Base-by-base conservation (phyloP, 1,140 invertebrate species). In the Medauroidea extradentata region DNA sequence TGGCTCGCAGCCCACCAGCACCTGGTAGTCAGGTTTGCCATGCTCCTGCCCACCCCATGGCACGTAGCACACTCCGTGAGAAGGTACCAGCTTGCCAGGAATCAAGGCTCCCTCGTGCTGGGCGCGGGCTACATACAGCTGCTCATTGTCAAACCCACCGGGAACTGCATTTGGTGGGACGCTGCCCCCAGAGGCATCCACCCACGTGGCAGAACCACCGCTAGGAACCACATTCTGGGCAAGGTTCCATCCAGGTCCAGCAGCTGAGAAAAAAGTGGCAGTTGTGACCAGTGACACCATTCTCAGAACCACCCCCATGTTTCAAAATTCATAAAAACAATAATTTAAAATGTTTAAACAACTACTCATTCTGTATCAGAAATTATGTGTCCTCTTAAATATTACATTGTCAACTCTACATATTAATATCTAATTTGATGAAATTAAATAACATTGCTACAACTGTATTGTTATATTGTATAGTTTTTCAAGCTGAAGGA, bases 21-120 rank as follows among this genome's bases (percentile, higher is more conserved):
- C 83, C 77, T 93, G 85, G 68, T 92, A 94, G 50, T 88, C 79
- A 16, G 71, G 63, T 64, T 88, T 86, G 38, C 81, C 82, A 65
- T 91, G 87, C 70, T 93, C 90, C 14, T 72, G 73, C 27, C 90
- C 89, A 9, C 89, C 89, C 86, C 87, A 93, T 14, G 89, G 73
- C 0, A 93, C 71, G 67, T 91, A 94, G 63, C 83, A 84, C 7
- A 85, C 83, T 9, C 83, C 82, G 66, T 92, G 88, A 2, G 84
- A 83, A 0, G 83, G 78, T 41, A 85, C 79, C 7, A 89, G 73
- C 74, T 94, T 94, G 34, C 91, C 91, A 59, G 90, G 90, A 62
- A 92, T 78, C 4, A 89, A 67, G 43, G 84, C 88, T 27, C 88
- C 89, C 67, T 91, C 85, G 60, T 90, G 86, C 27, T 73, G 69